A percentile compares a stretch with the other conserved stretches of the same genome.
phyloP scores from a whole-genome alignment of 2,797 vertebrate species.

The Nannoperca australis region DNA sequence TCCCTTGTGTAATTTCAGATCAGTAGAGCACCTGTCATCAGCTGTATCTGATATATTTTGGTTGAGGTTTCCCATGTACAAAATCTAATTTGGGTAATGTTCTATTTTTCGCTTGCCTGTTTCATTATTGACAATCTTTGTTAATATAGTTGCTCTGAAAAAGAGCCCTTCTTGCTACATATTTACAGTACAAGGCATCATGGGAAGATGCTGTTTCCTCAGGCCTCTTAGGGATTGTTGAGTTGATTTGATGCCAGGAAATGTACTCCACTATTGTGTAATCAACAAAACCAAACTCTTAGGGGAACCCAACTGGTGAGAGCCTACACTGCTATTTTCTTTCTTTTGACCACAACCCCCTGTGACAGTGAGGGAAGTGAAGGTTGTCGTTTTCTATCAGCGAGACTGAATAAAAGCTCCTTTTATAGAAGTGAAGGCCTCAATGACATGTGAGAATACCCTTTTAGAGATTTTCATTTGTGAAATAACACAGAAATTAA shows the following conservation, averaged over 20 bases:
- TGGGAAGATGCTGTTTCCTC: constrained; percentile 28
- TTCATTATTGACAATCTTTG: not conserved
- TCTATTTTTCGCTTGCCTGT: not conserved
- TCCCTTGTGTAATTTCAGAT: constrained; percentile 1
- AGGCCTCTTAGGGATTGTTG: constrained; percentile 31
- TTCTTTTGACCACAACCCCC: constrained; percentile 13
- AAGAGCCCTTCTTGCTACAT: constrained; percentile 4
- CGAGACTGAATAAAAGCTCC: constrained; percentile 9
- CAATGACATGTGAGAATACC: not conserved
- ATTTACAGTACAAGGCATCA: constrained; percentile 25
- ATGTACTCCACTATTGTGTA: constrained; percentile 19
- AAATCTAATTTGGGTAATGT: not conserved
- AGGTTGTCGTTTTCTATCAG: constrained; percentile 7
- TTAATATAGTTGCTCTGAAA: constrained; percentile 1
- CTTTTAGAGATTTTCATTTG: constrained; percentile 5
- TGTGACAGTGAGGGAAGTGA: constrained; percentile 16
- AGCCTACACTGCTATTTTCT: constrained; percentile 45
- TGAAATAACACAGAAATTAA: constrained; percentile 9
- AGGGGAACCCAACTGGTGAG: constrained; percentile 49
- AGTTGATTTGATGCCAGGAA: constrained; percentile 58
- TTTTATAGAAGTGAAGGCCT: constrained; percentile 31
- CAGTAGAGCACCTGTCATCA: not conserved
- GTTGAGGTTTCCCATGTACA: not conserved
- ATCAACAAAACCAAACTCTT: constrained; percentile 33
- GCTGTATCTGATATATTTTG: not conserved